A percentile compares a stretch with the other conserved stretches of the same genome.
phyloP scores from a whole-genome alignment of 2,113 vertebrate genomes.

The Clinocottus analis region DNA sequence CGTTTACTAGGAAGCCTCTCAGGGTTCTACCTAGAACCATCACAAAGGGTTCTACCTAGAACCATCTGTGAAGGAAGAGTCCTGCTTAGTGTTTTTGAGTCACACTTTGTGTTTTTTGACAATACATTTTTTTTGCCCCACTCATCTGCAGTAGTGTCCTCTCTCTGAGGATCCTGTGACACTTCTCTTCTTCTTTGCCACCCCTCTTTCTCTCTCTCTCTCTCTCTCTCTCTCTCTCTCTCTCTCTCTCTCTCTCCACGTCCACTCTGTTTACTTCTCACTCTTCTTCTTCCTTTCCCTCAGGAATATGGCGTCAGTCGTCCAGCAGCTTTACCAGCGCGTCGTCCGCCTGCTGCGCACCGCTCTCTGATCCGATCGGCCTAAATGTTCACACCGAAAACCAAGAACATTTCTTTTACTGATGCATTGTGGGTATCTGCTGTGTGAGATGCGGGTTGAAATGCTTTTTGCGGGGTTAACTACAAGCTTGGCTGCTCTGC shows the following conservation, averaged over 20 bases:
- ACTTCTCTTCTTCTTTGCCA: no score
- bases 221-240: no score
- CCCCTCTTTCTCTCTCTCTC: no score
- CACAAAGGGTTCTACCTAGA: not conserved
- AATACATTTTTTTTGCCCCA: no score
- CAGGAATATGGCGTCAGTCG: slow-evolving; percentile 74
- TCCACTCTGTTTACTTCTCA: no score
- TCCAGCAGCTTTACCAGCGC: slow-evolving; percentile 80
- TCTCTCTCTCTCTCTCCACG: no score
- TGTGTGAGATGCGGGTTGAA: slow-evolving; percentile 13
- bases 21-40: not conserved
- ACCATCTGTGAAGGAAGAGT: no score
- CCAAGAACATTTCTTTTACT: slow-evolving; percentile 45
- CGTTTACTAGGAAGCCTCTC: not conserved
- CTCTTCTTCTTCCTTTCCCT: not conserved
- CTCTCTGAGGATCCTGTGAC: no score
- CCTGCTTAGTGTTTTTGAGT: no score
- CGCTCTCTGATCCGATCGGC: slow-evolving; percentile 74
- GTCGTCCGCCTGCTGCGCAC: slow-evolving; percentile 70
- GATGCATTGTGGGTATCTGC: slow-evolving; percentile 24
- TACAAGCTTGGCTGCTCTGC: not conserved
- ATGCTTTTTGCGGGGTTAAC: not conserved
- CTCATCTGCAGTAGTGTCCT: no score
- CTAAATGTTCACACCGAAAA: not conserved
- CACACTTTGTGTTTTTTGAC: no score